Evolutionary conservation across 2,113 vertebrate species (phyloP), one percentile per base, ranked within the genome.

Genomic region (Conger conger): DNA sequence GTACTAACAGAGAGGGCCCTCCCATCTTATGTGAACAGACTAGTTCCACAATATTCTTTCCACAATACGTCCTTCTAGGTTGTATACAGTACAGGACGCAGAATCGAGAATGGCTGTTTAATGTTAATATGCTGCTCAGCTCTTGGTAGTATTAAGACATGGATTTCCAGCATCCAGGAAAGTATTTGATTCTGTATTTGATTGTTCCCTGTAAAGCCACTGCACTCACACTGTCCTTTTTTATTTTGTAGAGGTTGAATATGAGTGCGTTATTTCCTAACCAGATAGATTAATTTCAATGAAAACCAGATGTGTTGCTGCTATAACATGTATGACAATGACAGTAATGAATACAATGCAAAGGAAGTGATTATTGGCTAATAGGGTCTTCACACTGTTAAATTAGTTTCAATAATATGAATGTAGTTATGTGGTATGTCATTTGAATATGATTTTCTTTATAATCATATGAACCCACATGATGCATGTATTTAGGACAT

Each of bases 1-100:
- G 87, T 97, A 97, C 82, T 97, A 86, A 90, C 87, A n/a, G 1
- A 37, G 27, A 33, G 18, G 17, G 54, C 38, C 17, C 63, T 45
- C 53, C 54, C 20, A n/a, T 80, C 37, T 68, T 36, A 16, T 36
- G 76, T 16, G 45, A 35, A 82, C 11, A 60, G 36, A 82, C 27
- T n/a, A 54, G 1, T 40, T 81, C 54, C 30, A 42, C 45, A 35
- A 33, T 18, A 53, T 57, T 60, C 33, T 82, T 57, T 63, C 3
- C 23, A 27, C 23, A 68, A 27, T 23, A 20, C 27, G 4, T n/a
- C n/a, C n/a, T n/a, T n/a, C n/a, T n/a, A n/a, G n/a, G n/a, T n/a
- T n/a, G n/a, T n/a, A n/a, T n/a, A n/a, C n/a, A n/a, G n/a, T 18
- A 73, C 30, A 50, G 68, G n/a, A 73, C 15, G 30, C 6, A 73